A percentile compares a stretch with the other conserved stretches of the same genome.
These are phyloP conservation scores for Leptodactylus fuscus DNA, from an alignment of 2,113 vertebrate species.

Conservation along the genomic window DNA sequence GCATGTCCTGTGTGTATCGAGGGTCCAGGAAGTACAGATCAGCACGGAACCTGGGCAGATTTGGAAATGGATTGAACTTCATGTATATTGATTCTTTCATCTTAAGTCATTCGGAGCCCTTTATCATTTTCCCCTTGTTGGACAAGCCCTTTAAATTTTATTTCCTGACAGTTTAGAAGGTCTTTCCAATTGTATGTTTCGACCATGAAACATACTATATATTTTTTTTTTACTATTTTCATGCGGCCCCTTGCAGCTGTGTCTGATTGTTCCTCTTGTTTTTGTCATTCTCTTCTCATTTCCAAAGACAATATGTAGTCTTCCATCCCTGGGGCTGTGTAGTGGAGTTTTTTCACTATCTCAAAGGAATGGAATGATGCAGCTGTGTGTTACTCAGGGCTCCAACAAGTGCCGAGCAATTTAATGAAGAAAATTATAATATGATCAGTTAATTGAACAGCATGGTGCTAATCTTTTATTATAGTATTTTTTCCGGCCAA, in stretches of 20 bases:
- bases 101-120: too few species aligned
- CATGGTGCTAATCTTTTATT: conserved; percentile 1
- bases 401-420: conserved; percentile 30
- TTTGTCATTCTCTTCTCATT: conserved; percentile 22
- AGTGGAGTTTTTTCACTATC: conserved; percentile 34
- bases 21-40: too few species aligned
- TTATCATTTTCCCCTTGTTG: too few species aligned
- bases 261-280: conserved; percentile 13
- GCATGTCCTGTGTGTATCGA: too few species aligned
- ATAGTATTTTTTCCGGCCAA: conserved; percentile 14
- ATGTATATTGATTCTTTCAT: too few species aligned
- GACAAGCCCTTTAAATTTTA: too few species aligned
- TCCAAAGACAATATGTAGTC: conserved; percentile 43
- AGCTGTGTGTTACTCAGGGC: conserved; percentile 48
- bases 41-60: too few species aligned
- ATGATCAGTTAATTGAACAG: conserved; percentile 30
- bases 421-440: conserved; percentile 12
- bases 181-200: not conserved
- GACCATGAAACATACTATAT: too few species aligned
- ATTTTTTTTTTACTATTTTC: not conserved
- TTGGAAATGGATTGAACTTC: too few species aligned
- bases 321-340: conserved; percentile 35
- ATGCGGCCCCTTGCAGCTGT: conserved; percentile 22
- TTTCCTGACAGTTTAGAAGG: not conserved
- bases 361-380: conserved; percentile 53